Evolutionary conservation across 1,140 invertebrate genomes (phyloP), one percentile per base, ranked within the genome.

Genomic region (Drosophila sproati): DNA sequence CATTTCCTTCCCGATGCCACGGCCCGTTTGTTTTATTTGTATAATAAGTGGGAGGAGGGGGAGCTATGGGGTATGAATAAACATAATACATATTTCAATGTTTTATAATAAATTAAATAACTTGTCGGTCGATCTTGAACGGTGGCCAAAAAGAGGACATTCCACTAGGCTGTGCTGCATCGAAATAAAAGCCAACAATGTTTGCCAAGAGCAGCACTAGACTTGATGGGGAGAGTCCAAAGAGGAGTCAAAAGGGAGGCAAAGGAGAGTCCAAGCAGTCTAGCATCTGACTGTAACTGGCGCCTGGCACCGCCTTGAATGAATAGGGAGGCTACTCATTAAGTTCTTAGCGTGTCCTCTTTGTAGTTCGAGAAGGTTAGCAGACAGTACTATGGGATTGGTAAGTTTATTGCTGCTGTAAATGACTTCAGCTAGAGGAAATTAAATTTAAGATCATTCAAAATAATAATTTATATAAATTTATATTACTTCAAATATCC

Each of bases 51-150:
- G 8, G 41, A 4, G 6, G 31, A 5, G 8, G n/a, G 10, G 45
- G 5, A 43, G 43, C 35, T 8, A 50, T 32, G 43, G 54, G 39
- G 69, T 67, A 76, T 79, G 73, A 79, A 87, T 72, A 87, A 82
- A 87, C 82, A 87, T 82, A 79, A 87, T 79, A 87, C 73, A 87
- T 87, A 87, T 88, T 82, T 82, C 83, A 88, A 87, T 88, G 83
- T 80, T 88, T 87, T 87, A 80, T 88, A 88, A 86, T 87, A 88
- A 88, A 88, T 88, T 88, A 88, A 88, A 88, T 82, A 88, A 79
- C 82, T 82, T 82, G 73, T 73, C 69, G 70, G 77, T 73, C 75
- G 82, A 86, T 86, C 71, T 75, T 57, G 54, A 67, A 52, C 8
- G 5, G 66, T 31, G 54, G 62, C 48, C 78, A 70, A 73, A 56